Base-by-base conservation (phyloP, 2,888 invertebrate species). In the Ametastegia equiseti region DNA sequence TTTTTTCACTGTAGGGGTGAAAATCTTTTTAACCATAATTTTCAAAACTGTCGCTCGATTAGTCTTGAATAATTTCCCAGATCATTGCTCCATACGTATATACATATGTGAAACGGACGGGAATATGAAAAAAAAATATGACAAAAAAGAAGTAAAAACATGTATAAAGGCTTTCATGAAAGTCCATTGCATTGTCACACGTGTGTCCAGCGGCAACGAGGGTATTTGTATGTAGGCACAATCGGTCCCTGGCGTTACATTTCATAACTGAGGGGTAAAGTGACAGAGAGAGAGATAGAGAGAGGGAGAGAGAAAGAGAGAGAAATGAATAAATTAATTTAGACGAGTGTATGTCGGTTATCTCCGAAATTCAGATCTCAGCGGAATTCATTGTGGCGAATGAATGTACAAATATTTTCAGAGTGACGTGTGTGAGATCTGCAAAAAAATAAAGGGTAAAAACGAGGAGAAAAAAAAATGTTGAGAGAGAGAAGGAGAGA, bases 281-380 rank as follows among this genome's bases (percentile, higher is more conserved):
- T 0, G 67, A 36, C 11, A 67, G 47, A 23, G 15, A 11, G n/a
- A 65, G 19, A 19, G 19, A 39, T 15, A 5, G 30, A 33, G 23
- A 13, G 11, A 27, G 13, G 23, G 19, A 39, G 23, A 23, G 23
- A 71, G 13, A 39, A 23, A 9, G 19, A n/a, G 15, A 11, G 7
- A 30, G 23, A 50, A 54, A 36, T 50, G 75, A 54, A 75, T 75
- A 50, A 75, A 75, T 75, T 75, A 75, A 75, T 75, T 75, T 75
- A 75, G 75, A 75, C 54, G 75, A 75, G 75, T 36, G 54, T 54
- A 54, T 19, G 50, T 54, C 36, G 54, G 50, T 75, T 75, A 75
- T 75, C 75, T 75, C 75, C 36, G 33, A 75, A 75, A 75, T 75
- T 75, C 75, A 75, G 75, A 75, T 75, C 33, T 75, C 75, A 54